phyloP scores from a whole-genome alignment of 2,113 vertebrate genomes.

The Anas platyrhynchos region DNA sequence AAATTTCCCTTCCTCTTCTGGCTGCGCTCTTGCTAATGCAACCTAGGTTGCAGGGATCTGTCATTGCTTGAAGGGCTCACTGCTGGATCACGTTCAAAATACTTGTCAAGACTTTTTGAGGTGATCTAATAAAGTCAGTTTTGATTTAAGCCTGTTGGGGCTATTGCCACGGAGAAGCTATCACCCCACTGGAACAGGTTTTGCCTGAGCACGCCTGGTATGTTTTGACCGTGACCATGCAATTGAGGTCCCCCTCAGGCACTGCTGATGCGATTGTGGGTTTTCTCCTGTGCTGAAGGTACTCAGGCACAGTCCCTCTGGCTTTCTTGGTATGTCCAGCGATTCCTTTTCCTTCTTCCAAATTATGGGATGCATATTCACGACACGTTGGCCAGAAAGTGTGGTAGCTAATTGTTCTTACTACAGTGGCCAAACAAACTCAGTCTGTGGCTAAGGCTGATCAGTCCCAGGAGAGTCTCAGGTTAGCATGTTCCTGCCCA shows the following conservation, averaged over 20 bases:
- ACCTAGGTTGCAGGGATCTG: neutral
- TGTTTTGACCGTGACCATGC: neutral
- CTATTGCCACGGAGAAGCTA: neutral
- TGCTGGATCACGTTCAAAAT: neutral
- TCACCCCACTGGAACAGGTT: neutral
- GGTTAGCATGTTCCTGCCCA: neutral
- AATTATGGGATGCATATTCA: neutral
- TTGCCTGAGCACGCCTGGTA: neutral
- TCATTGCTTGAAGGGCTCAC: neutral
- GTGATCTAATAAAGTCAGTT: neutral
- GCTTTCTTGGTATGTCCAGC: neutral
- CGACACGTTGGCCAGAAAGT: neutral
- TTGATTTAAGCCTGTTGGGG: neutral
- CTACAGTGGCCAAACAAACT: neutral
- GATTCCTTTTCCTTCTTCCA: neutral
- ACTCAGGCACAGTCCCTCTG: neutral
- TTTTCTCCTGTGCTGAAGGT: neutral
- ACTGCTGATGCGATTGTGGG: neutral
- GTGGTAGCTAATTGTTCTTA: neutral
- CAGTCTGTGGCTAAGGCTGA: neutral
- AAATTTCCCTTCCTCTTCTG: neutral
- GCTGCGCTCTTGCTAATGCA: neutral
- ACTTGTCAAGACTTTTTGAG: neutral
- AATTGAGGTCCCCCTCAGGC: neutral
- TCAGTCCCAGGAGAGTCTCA: neutral